Evolutionary conservation across 2,888 invertebrate species (phyloP).

Genomic region (Coenonympha glycerion): DNA sequence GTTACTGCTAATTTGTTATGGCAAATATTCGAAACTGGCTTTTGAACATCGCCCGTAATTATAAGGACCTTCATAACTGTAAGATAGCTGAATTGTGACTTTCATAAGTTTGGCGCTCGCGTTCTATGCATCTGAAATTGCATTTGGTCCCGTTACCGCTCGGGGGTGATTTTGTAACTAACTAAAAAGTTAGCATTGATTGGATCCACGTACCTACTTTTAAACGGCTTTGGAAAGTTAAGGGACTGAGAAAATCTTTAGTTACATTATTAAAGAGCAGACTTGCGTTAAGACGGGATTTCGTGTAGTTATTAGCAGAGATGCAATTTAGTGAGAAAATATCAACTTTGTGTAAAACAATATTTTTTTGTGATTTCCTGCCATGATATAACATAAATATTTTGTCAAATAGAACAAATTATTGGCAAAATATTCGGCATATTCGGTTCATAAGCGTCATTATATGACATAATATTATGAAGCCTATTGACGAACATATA

Average conservation of each 20-base stretch:
- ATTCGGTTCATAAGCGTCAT: too few relatives aligned
- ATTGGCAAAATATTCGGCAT: too few relatives aligned
- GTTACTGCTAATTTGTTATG: too few relatives aligned
- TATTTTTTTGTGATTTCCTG: too few relatives aligned
- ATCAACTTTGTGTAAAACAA: too few relatives aligned
- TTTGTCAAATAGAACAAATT: too few relatives aligned
- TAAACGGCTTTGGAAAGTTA: slow-evolving; percentile 7
- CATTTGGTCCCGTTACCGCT: slow-evolving; percentile 23
- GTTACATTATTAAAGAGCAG: not conserved
- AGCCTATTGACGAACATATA: too few relatives aligned
- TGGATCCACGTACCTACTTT: slow-evolving; percentile 4
- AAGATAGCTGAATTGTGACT: not conserved
- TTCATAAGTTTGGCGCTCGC: slow-evolving; percentile 4
- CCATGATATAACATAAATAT: too few relatives aligned
- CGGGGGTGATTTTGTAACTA: slow-evolving; percentile 22
- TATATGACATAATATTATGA: too few relatives aligned
- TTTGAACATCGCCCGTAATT: not conserved
- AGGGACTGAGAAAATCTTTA: not conserved
- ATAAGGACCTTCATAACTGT: not conserved
- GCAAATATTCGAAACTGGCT: too few relatives aligned
- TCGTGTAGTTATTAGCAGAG: too few relatives aligned
- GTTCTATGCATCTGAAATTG: slow-evolving; percentile 24
- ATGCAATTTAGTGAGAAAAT: too few relatives aligned
- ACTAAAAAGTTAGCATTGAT: slow-evolving; percentile 8
- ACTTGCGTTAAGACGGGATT: not conserved